Base-by-base conservation (phyloP, 2,888 invertebrate genomes). In the Dryobota labecula region DNA sequence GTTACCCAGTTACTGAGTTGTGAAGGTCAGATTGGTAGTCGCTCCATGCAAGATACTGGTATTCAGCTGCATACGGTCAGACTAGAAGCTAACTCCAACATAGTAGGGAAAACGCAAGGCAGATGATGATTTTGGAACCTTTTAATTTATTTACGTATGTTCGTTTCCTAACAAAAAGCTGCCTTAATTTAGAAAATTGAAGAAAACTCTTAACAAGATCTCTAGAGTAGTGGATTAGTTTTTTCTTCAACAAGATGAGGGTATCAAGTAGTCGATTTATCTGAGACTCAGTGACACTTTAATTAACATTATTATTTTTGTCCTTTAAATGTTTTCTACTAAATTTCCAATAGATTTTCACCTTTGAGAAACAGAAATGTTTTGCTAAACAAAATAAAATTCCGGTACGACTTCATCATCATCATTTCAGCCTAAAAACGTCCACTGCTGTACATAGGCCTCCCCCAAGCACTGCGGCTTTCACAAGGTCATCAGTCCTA, bases 211-310 rank as follows among this genome's bases (percentile, higher is more conserved):
- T 47, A 13, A 53, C 36, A 58, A 58, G 47, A 38, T 54, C n/a
- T 54, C 62, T 49, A 18, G 18, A 36, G 53, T 67, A 49, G 57
- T 60, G 49, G 49, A 76, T 72, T 53, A 47, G 58, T 69, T 78
- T 80, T 84, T 85, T 74, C 54, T 51, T 70, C 56, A 73, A 54
- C 74, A 57, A 66, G 78, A 77, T 74, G 70, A 83, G 70, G 54
- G 56, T 67, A 63, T 56, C 62, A 62, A 62, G 62, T 49, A 76
- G 62, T 72, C 62, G n/a, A 77, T 77, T 67, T 73, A 77, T 58
- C 53, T 43, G 47, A 73, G 53, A 73, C 53, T 38, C 69, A 20
- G 57, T 63, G 75, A 76, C 76, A 76, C 63, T 76, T 77, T 77
- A 73, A 73, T 77, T 67, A 77, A 72, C 38, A 24, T 51, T 66